phyloP scores from a whole-genome alignment of 2,888 invertebrate genomes.

The Xestia rhomboidea region DNA sequence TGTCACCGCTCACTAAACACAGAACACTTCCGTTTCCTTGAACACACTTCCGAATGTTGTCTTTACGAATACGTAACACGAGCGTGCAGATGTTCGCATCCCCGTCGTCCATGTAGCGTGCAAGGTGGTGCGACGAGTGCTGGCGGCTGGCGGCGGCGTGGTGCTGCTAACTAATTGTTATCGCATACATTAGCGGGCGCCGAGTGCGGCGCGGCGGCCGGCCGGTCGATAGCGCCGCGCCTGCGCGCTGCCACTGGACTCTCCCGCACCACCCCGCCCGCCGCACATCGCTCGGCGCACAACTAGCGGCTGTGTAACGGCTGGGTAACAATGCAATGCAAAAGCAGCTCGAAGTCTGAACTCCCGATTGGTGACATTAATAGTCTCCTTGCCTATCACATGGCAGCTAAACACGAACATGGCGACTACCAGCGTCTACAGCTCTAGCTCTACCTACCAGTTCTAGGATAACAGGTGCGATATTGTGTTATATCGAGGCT shows the following conservation, averaged over 20 bases:
- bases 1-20: conserved; percentile 19
- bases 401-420: not conserved
- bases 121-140: conserved; percentile 6
- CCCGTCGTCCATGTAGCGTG: conserved; percentile 30
- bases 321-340: not conserved
- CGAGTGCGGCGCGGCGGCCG: conserved; percentile 34
- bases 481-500: too few species aligned
- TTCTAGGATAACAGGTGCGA: too few species aligned
- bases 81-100: conserved; percentile 15
- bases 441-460: too few species aligned
- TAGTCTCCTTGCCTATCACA: not conserved
- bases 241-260: conserved; percentile 67
- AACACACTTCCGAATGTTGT: conserved; percentile 10
- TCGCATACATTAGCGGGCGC: conserved; percentile 32
- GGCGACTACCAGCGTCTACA: not conserved
- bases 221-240: conserved; percentile 74
- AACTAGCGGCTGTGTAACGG: too few species aligned
- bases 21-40: conserved; percentile 22
- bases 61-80: conserved; percentile 17
- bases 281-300: not conserved
- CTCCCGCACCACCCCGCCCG: not conserved
- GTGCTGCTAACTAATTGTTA: conserved; percentile 38
- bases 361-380: not conserved
- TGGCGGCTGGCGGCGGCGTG: conserved; percentile 1
- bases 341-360: not conserved